Base-by-base conservation (phyloP, 2,888 invertebrate genomes). In the Caenorhabditis plicata region DNA sequence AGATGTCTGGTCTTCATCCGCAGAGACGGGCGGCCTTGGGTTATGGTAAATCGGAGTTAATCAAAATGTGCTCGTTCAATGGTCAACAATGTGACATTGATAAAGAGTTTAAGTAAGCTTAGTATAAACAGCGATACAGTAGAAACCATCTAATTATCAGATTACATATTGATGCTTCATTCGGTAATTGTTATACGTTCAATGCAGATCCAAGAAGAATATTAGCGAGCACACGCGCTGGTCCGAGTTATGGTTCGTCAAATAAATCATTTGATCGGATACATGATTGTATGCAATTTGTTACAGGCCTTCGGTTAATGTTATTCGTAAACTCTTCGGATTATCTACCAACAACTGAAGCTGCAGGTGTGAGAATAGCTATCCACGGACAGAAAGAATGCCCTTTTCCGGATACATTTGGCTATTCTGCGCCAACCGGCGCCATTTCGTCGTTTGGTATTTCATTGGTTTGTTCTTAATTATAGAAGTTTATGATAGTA, bases 161-260 rank as follows among this genome's bases (percentile, higher is more conserved):
- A 54, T 51, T 76, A 5, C 75, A 76, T 53, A 70, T 77, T 20
- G 80, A 80, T 44, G 67, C 78, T 7, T 67, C 72, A 7, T 80
- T 76, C 46, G 80, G 80, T 8, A 80, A 80, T 42, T 80, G 80
- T 50, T 79, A 75, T 54, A 79, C 74, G 0, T 79, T 79, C 64
- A 79, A 79, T 44, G 62, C 60, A 7, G 54, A 75, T 56, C 54
- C 54, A 0, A 62, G 54, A 4, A 62, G 43, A 11, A 67, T 44
- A 7, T 42, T 73, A 27, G 42, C 67, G 0, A 75, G 74, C 46
- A 73, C 65, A 27, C 42, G 77, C 11, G 79, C 79, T 9, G 79
- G 79, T 0, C 78, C 79, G 11, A 74, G 69, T 47, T 77, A 79
- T 38, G 78, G 78, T 73, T 40, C 23, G 55, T 36, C 32, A 35